Conservation (phyloP, 2,113 vertebrate genomes). For the Megaleporinus macrocephalus region DNA sequence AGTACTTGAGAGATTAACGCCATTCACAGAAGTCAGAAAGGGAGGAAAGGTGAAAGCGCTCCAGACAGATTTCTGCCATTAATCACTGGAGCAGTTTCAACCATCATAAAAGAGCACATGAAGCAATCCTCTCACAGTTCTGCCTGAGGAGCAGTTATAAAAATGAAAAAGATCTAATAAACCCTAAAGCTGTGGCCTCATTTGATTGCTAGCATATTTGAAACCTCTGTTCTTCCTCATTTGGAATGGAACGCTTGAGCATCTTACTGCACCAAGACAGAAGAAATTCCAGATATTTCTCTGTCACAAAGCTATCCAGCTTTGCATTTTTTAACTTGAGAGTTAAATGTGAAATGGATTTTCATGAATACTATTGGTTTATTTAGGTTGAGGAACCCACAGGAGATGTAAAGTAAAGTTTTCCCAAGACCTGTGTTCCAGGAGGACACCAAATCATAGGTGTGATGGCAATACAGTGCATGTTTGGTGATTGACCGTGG, state of each 20-base stretch:
- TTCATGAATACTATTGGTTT: neutral
- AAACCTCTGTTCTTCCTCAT: conserved; percentile 12
- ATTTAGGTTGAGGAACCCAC: neutral
- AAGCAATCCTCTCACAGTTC: conserved; percentile 6
- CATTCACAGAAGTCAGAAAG: conserved; percentile 17
- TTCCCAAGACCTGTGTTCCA: neutral
- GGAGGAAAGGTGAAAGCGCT: conserved; percentile 49
- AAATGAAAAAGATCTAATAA: conserved; percentile 6
- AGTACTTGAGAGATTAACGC: conserved; percentile 48
- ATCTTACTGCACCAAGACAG: conserved; percentile 15
- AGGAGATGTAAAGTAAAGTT: neutral
- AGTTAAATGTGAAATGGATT: neutral
- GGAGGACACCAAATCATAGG: neutral
- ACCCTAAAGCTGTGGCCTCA: neutral
- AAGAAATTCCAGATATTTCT: conserved; percentile 23
- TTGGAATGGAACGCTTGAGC: conserved; percentile 34
- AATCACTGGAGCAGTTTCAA: conserved; percentile 35
- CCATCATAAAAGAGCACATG: conserved; percentile 31
- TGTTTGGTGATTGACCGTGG: no score
- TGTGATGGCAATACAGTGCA: neutral
- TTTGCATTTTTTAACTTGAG: conserved; percentile 2
- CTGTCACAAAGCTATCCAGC: neutral
- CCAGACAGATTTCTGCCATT: conserved; percentile 44
- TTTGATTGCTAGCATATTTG: conserved; percentile 19
- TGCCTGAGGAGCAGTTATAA: conserved; percentile 1